Evolutionary conservation across 2,888 invertebrate genomes (phyloP).

Genomic region (Drosophila paucipuncta): DNA sequence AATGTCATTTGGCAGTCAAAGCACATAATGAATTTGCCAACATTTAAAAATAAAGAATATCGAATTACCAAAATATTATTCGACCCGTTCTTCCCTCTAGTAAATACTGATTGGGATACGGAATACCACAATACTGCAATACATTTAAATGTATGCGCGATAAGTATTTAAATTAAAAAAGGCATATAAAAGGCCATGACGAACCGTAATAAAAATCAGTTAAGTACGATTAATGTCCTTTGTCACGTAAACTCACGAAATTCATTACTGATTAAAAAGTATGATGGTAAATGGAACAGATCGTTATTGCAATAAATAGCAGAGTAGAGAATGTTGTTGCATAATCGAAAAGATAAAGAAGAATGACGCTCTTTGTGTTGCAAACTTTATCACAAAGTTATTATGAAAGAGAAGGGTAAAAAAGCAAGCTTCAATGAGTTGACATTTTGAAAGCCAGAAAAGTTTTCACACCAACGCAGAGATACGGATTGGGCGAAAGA

Average conservation of each 20-base stretch:
- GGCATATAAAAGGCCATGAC: no score
- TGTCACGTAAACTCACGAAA: not conserved
- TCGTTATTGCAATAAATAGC: constrained; percentile 43
- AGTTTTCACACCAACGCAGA: constrained; percentile 53
- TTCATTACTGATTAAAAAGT: constrained; percentile 13
- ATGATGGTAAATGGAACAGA: constrained; percentile 4
- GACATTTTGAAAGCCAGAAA: constrained; percentile 72
- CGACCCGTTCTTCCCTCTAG: no score
- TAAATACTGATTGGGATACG: not conserved
- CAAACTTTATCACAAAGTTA: constrained; percentile 63
- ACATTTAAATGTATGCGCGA: not conserved
- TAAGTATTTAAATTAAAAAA: not conserved
- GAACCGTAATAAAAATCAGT: not conserved
- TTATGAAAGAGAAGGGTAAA: constrained; percentile 48
- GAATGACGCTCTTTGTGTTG: constrained; percentile 40
- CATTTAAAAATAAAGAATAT: not conserved
- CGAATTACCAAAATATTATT: not conserved
- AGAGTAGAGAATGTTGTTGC: constrained; percentile 30
- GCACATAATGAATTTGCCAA: not conserved
- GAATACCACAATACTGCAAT: not conserved
- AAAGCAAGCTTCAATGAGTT: constrained; percentile 60
- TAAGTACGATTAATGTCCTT: not conserved
- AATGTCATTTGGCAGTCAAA: no score
- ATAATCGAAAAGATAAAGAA: constrained; percentile 41
- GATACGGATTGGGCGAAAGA: constrained; percentile 10